A percentile compares a stretch with the other conserved stretches of the same genome.
phyloP scores from a whole-genome alignment of 2,888 invertebrate genomes.

The Drepana falcataria region DNA sequence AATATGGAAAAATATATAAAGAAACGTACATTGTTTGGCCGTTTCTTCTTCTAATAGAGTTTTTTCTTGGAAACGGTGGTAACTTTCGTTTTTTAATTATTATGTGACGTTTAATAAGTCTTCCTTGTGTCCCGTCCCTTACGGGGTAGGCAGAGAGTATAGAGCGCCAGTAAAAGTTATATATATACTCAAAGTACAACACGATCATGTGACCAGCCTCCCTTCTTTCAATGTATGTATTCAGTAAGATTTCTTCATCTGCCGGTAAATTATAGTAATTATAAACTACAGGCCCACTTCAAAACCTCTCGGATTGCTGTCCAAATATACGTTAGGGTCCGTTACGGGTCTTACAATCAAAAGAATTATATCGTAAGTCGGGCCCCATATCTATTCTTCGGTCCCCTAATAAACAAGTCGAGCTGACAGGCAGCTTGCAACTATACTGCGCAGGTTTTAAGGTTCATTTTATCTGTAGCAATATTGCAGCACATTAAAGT shows the following conservation, averaged over 20 bases:
- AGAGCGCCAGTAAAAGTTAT: no score
- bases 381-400: slow-evolving; percentile 76
- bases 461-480: slow-evolving; percentile 15
- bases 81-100: no score
- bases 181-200: not conserved
- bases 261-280: slow-evolving; percentile 74
- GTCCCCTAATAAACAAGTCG: slow-evolving; percentile 41
- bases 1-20: no score
- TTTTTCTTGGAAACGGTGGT: no score
- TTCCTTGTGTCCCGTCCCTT: no score
- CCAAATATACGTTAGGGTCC: slow-evolving; percentile 78
- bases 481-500: slow-evolving; percentile 34
- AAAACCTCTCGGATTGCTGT: slow-evolving; percentile 73
- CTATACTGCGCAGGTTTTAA: slow-evolving; percentile 12
- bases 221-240: slow-evolving; percentile 3
- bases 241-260: slow-evolving; percentile 55
- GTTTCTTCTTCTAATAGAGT: no score
- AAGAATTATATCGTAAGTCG: slow-evolving; percentile 66
- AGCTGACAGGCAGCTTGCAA: slow-evolving; percentile 16
- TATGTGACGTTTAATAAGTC: no score
- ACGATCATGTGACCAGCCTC: slow-evolving; percentile 1
- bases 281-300: slow-evolving; percentile 69
- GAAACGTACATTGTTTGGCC: no score
- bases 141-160: no score
- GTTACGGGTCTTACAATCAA: slow-evolving; percentile 67